A percentile compares a stretch with the other conserved stretches of the same genome.
phyloP scores from a whole-genome alignment of 30 jellyfish, hydroid and myxozoan species.

The Pseudorhiza aurosa region DNA sequence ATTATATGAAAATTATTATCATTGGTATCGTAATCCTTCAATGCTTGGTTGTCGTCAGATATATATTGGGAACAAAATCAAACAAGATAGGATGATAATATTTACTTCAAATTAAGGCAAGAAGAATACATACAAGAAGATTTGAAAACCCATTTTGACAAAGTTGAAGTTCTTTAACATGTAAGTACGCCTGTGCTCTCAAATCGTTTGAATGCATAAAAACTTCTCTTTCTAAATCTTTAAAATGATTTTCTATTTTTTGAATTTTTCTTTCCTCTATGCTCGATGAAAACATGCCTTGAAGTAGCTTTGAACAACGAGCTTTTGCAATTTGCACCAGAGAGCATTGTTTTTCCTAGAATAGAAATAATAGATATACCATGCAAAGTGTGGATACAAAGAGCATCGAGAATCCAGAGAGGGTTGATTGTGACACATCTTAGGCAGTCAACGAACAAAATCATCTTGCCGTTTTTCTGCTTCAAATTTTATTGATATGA shows the following conservation, averaged over 20 bases:
- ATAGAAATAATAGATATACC: not conserved
- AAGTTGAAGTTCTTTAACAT: slow-evolving; percentile 7
- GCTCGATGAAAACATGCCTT: slow-evolving; percentile 13
- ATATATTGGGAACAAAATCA: too few species aligned
- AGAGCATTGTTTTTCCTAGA: slow-evolving; percentile 33
- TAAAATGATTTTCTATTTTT: slow-evolving; percentile 18
- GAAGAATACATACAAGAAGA: slow-evolving; percentile 31
- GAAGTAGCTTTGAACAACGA: slow-evolving; percentile 3
- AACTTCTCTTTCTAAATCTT: slow-evolving; percentile 25
- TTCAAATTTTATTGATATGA: too few species aligned
- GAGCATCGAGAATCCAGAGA: too few species aligned
- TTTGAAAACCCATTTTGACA: slow-evolving; percentile 4
- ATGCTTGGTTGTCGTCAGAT: too few species aligned
- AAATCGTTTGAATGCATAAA: slow-evolving; percentile 1
- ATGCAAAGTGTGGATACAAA: too few species aligned
- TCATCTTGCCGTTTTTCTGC: too few species aligned
- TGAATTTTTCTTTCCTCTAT: slow-evolving; percentile 13
- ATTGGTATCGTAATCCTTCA: too few species aligned
- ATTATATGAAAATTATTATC: too few species aligned
- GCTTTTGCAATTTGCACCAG: slow-evolving; percentile 13
- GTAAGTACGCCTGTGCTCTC: slow-evolving; percentile 9
- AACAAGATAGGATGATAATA: too few species aligned
- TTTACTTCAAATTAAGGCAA: too few species aligned
- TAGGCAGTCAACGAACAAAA: too few species aligned
- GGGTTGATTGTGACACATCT: too few species aligned